Evolutionary conservation across 1,140 invertebrate genomes (phyloP).

Genomic region (Parasteatoda tepidariorum): DNA sequence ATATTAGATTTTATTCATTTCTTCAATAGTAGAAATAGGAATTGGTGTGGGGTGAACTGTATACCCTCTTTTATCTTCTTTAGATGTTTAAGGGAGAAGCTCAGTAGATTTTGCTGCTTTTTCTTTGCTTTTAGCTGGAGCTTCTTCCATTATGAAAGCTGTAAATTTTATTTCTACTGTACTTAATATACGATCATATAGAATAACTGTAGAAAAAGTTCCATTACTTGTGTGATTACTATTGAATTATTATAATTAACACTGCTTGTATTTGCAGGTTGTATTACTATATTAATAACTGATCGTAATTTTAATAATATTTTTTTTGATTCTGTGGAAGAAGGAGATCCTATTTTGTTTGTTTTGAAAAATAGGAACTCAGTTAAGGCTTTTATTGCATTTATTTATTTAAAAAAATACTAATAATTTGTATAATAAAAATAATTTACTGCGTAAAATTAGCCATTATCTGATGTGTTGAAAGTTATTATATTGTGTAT

Average conservation of each 20-base stretch:
- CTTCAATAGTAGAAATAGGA: constrained; percentile 74
- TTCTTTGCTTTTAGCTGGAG: constrained; percentile 75
- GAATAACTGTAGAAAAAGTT: constrained; percentile 70
- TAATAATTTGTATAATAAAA: too few relatives aligned
- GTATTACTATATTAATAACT: constrained; percentile 78
- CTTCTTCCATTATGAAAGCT: constrained; percentile 77
- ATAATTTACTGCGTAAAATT: too few relatives aligned
- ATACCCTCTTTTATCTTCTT: constrained; percentile 76
- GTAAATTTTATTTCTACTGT: constrained; percentile 75
- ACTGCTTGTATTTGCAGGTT: constrained; percentile 79
- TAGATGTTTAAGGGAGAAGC: constrained; percentile 72
- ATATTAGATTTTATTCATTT: constrained; percentile 73
- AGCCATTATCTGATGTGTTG: too few relatives aligned
- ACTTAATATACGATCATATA: constrained; percentile 67
- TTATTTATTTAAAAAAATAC: too few relatives aligned
- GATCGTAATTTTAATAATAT: constrained; percentile 79
- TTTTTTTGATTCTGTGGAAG: constrained; percentile 77
- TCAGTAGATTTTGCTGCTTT: constrained; percentile 78
- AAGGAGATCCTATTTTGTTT: constrained; percentile 78
- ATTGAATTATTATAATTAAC: too few relatives aligned
- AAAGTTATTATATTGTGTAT: too few relatives aligned
- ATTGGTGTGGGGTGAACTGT: constrained; percentile 76
- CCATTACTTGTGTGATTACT: constrained; percentile 76
- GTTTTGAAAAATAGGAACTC: too few relatives aligned
- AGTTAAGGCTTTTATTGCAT: too few relatives aligned